phyloP scores from a whole-genome alignment of 1,140 invertebrate genomes.

The Drosophila sechellia region DNA sequence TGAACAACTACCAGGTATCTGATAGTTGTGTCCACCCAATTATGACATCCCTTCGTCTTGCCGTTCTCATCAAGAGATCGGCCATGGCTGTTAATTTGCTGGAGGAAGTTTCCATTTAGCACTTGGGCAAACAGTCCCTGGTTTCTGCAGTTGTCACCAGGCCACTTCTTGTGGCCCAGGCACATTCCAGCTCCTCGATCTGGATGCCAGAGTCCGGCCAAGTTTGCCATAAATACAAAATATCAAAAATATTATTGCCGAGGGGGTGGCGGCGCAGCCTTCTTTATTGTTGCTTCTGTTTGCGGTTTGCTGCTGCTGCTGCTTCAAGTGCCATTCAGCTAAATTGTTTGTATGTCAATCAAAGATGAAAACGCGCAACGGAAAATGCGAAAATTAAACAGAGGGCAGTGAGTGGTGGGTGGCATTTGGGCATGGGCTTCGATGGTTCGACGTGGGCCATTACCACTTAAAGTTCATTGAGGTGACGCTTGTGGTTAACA shows the following conservation, averaged over 20 bases:
- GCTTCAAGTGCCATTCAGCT: constrained; percentile 79
- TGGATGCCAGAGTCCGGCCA: constrained; percentile 22
- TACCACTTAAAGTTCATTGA: constrained; percentile 72
- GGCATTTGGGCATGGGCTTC: constrained; percentile 1
- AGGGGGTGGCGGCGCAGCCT: constrained; percentile 47
- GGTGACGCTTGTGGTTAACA: constrained; percentile 64
- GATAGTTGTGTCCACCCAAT: neutral
- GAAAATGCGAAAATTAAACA: constrained; percentile 83
- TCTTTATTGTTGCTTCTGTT: constrained; percentile 57
- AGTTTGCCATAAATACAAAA: constrained; percentile 75
- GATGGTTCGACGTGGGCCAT: constrained; percentile 40
- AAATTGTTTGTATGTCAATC: constrained; percentile 84
- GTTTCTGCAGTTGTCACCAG: constrained; percentile 74
- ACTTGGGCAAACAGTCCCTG: constrained; percentile 75
- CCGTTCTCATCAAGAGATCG: constrained; percentile 31
- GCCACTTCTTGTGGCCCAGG: neutral
- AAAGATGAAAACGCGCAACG: constrained; percentile 81
- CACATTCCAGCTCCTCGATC: constrained; percentile 22
- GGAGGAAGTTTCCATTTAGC: constrained; percentile 80
- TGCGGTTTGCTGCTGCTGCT: constrained; percentile 66
- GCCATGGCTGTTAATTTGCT: constrained; percentile 69
- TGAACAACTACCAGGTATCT: neutral
- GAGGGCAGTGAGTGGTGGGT: constrained; percentile 3
- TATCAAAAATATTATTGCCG: constrained; percentile 70
- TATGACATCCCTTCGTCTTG: neutral